A percentile compares a stretch with the other conserved stretches of the same genome.
phyloP scores from a whole-genome alignment of 1,140 invertebrate genomes.

The Dolichoris vasculosae region DNA sequence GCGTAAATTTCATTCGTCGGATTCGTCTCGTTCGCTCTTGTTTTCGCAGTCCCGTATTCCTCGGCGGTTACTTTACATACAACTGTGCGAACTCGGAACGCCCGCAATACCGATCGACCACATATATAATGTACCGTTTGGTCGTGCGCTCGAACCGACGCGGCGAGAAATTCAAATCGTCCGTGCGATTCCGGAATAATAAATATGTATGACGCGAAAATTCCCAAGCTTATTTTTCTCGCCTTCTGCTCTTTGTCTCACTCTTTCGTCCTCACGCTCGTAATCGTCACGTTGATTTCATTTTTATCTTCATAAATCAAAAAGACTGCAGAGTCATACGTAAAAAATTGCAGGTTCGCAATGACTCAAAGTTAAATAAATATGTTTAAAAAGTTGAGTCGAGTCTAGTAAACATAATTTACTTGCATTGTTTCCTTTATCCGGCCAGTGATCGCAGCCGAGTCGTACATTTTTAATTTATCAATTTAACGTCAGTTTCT shows the following conservation, averaged over 20 bases:
- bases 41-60: not conserved
- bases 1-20: not conserved
- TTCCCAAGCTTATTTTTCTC: conserved; percentile 31
- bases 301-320: not conserved
- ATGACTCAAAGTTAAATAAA: not conserved
- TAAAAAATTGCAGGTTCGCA: not conserved
- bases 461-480: not conserved
- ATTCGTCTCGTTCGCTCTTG: not conserved
- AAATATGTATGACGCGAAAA: conserved; percentile 58
- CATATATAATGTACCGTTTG: not conserved
- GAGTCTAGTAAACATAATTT: not conserved
- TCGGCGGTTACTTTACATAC: not conserved
- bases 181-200: conserved; percentile 47
- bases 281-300: too few species aligned
- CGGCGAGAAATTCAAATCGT: conserved; percentile 61
- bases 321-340: not conserved
- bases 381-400: not conserved
- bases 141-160: conserved; percentile 15
- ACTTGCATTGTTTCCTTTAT: too few species aligned
- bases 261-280: not conserved
- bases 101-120: conserved; percentile 39
- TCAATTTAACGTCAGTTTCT: not conserved
- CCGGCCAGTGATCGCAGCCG: too few species aligned
- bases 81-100: not conserved
- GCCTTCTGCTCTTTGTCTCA: not conserved